Evolutionary conservation across 2,888 invertebrate genomes (phyloP), one percentile per base, ranked within the genome.

Genomic region (Lymantria monacha): DNA sequence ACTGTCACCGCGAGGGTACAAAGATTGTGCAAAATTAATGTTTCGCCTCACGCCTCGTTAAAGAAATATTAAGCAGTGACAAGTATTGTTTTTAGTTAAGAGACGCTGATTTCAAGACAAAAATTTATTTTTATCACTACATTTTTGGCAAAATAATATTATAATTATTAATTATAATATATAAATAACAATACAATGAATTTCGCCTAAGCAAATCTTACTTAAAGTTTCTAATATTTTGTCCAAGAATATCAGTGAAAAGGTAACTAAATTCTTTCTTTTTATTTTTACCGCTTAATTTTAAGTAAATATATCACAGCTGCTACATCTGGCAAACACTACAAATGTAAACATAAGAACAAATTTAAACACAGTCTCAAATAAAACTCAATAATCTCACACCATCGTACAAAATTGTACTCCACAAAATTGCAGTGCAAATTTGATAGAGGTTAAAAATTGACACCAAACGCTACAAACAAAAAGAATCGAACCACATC

Each of bases 381-480:
- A 69, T 58, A 66, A 59, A 59, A 53, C 10, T 41, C 41, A 55
- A 64, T 48, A 57, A 33, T 33, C 42, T 37, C 44, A 46, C 41
- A 44, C 45, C 38, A n/a, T 53, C 55, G 49, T 45, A 59, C 38
- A 31, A 14, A n/a, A 54, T 64, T 72, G 74, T 76, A 81, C 82
- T 81, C 71, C 64, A 53, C 69, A 57, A 79, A 77, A 74, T 76
- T 66, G 71, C 62, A 51, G 57, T 55, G 57, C 71, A 76, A 81
- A 85, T 76, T 73, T 69, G 59, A 76, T 77, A 72, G 69, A 76
- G 64, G 74, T 76, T 74, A 79, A 73, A 81, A 83, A 85, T 80
- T 83, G 83, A 83, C 86, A 85, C 79, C 69, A 66, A 70, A 69
- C 62, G 70, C 67, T 57, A 75, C 76, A 79, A 82, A 83, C 76